Evolutionary conservation across 2,113 vertebrate genomes (phyloP), one percentile per base, ranked within the genome.

Genomic region (Cebus imitator): DNA sequence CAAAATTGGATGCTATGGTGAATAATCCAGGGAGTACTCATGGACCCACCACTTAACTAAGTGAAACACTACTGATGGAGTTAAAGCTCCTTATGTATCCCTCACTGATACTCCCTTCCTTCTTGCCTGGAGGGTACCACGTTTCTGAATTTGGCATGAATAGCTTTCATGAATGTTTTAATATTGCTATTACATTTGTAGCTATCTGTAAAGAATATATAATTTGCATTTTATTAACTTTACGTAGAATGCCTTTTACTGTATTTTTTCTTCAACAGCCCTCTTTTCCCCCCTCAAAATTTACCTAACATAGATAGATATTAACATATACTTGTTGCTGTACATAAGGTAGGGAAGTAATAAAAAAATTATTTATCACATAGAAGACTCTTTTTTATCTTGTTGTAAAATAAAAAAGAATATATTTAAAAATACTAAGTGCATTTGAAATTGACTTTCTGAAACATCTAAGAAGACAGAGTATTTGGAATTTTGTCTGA

Each of bases 161-260:
- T 64, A 58, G 76, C 50, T 48, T 85, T 21, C 27, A 50, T 35
- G 32, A 30, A 2, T 57, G 40, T 61, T 86, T 70, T 91, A 25
- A 45, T 84, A 32, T 89, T 78, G 43, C 13, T 50, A 11, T 86
- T 96, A 37, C 21, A 79, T 87, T 86, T 92, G 17, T 43, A 92
- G 30, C 13, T 84, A 86, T 82, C 17, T 37, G 32, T 32, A 80
- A 94, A 87, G 25, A n/a, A 80, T n/a, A 43, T 80, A n/a, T 66
- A 11, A 82, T 79, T 90, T 68, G 30, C 8, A 80, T 85, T 95
- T 50, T n/a, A 80, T 87, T 95, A 87, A 16, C 30, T 87, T 94
- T 61, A 50, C 35, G 30, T 91, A 58, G 30, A 96, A 66, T 11
- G 10, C 1, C 2, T 82, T 20, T 82, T 79, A 64, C 4, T 73